Evolutionary conservation across 92 coral and sea anemone genomes (phyloP).

Genomic region (Zoanthus gigantus): DNA sequence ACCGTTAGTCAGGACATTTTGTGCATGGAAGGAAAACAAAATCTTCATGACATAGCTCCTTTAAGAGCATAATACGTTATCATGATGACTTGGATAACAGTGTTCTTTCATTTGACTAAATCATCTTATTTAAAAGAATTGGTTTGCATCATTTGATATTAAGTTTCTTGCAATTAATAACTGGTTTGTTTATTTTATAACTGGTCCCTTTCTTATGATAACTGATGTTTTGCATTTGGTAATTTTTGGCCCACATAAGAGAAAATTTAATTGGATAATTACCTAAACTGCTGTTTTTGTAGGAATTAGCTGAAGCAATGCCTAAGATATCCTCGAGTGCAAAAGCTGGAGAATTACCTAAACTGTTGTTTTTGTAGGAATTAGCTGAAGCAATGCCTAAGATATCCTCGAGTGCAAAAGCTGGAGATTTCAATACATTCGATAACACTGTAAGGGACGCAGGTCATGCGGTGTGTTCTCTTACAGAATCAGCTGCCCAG

Average conservation of each 20-base stretch:
- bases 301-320: slow-evolving; percentile 94
- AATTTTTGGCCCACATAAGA: too few species aligned
- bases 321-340: slow-evolving; percentile 86
- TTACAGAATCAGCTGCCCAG: slow-evolving; percentile 99
- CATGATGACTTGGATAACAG: neutral
- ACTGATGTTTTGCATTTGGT: too few species aligned
- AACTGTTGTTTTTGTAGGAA: slow-evolving; percentile 45
- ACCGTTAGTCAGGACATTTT: neutral
- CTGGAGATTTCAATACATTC: slow-evolving; percentile 91
- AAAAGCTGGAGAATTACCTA: neutral
- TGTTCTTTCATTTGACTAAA: neutral
- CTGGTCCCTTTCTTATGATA: neutral
- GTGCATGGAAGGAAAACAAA: neutral
- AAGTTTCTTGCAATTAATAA: too few species aligned
- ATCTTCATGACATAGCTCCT: too few species aligned
- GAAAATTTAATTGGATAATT: too few species aligned
- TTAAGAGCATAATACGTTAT: neutral
- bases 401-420: slow-evolving; percentile 84
- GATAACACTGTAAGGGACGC: slow-evolving; percentile 86
- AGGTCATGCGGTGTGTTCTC: slow-evolving; percentile 91
- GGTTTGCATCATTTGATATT: neutral
- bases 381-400: slow-evolving; percentile 95
- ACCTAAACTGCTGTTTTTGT: neutral
- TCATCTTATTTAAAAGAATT: too few species aligned
- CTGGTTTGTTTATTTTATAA: neutral